These are phyloP conservation scores for Ctenopoma kingsleyae DNA, from an alignment of 2,797 vertebrate species.

Conservation along the genomic window DNA sequence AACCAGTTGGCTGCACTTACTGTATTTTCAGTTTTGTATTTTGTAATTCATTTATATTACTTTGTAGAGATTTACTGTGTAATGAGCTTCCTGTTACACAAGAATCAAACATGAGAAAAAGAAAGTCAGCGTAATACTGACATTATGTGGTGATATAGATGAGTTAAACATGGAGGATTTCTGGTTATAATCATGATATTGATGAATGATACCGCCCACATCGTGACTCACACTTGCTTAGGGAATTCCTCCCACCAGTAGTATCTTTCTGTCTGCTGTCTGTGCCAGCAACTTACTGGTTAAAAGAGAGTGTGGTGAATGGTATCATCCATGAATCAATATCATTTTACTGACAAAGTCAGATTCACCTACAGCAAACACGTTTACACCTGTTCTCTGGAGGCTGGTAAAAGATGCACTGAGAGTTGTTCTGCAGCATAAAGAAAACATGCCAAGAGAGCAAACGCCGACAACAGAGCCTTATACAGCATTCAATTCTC, in stretches of 20 bases:
- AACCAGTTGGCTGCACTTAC: no score
- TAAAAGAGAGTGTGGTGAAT: background rate
- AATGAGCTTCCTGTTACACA: background rate
- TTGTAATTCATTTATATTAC: no score
- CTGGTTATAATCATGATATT: conserved; percentile 58
- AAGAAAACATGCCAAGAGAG: background rate
- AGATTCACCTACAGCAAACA: background rate
- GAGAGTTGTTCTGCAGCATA: background rate
- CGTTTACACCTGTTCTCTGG: background rate
- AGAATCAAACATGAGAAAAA: background rate
- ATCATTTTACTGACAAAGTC: background rate
- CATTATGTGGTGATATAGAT: background rate
- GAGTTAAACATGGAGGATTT: conserved; percentile 48
- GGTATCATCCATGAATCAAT: conserved; percentile 24
- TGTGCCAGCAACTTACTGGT: conserved; percentile 4
- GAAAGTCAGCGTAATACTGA: background rate
- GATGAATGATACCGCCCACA: conserved; percentile 40
- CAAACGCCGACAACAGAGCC: background rate
- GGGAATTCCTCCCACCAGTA: conserved; percentile 63
- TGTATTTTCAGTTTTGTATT: no score
- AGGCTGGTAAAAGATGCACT: background rate
- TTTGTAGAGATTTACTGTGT: no score
- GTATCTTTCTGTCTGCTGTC: conserved; percentile 6
- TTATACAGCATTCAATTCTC: background rate
- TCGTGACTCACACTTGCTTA: conserved; percentile 55